phyloP scores from a whole-genome alignment of 2,888 invertebrate species.

The Lepidochitona cinerea region DNA sequence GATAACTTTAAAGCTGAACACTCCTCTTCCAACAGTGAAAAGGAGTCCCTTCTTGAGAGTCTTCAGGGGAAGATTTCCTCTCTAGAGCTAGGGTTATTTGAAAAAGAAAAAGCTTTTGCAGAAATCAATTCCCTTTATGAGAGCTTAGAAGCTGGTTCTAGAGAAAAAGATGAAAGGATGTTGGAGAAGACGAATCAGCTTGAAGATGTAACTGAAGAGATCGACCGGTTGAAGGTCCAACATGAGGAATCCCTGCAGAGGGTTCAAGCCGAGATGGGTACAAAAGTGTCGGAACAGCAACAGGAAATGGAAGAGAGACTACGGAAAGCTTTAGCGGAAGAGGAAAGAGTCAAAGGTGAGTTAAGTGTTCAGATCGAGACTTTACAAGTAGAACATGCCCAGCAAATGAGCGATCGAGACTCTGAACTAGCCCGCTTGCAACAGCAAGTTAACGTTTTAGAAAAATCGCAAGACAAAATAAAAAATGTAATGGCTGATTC shows the following conservation, averaged over 20 bases:
- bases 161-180: slow-evolving; percentile 36
- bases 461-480: neutral
- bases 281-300: slow-evolving; percentile 26
- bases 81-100: slow-evolving; percentile 11
- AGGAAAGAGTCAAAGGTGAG: slow-evolving; percentile 6
- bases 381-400: neutral
- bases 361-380: neutral
- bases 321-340: neutral
- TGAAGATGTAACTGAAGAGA: slow-evolving; percentile 7
- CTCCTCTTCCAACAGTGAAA: too few relatives aligned
- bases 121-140: slow-evolving; percentile 13
- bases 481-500: neutral
- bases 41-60: neutral
- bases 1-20: too few relatives aligned
- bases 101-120: slow-evolving; percentile 12
- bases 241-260: slow-evolving; percentile 2
- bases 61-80: too few relatives aligned
- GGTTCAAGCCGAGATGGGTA: slow-evolving; percentile 20
- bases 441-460: neutral
- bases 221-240: neutral
- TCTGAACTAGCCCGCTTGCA: neutral
- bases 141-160: slow-evolving; percentile 33
- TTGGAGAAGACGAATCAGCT: too few relatives aligned
- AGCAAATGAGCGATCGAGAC: neutral
- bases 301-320: slow-evolving; percentile 41